Evolutionary conservation across 2,888 invertebrate genomes (phyloP), one percentile per base, ranked within the genome.

Genomic region (Dryococelus australis): DNA sequence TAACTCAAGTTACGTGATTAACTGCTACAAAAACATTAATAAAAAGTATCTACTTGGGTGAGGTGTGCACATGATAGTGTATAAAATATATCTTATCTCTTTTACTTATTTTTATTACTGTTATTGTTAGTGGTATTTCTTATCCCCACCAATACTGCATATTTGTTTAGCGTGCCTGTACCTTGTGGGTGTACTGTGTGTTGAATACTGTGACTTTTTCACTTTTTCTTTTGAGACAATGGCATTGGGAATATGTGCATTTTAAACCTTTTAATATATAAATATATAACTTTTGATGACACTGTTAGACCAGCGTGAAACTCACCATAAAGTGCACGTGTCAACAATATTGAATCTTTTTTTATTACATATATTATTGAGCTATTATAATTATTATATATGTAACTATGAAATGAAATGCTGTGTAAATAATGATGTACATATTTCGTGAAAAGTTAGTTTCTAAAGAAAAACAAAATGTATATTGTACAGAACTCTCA

Each of bases 401-500:
- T 88, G 86, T 88, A 88, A 87, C 85, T 88, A 87, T 88, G 87
- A 88, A 87, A 87, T 88, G 87, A 88, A 87, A 89, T 89, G 88
- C 84, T 87, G 86, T 89, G 89, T 89, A 89, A 88, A 89, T 89
- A 89, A 87, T 88, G 89, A 87, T 89, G 89, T 89, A 89, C 65
- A 88, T 88, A 88, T 85, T 88, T 88, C 86, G 88, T 88, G 86
- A 85, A 88, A 88, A 87, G 87, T 86, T 89, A 89, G 89, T 89
- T 89, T 89, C 87, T 89, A 88, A 89, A 89, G 85, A 88, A 87
- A 87, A 88, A 88, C 51, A 85, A 87, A 86, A 86, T 89, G 89
- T 89, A 89, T 89, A 89, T 89, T 89, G 89, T 89, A 89, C 89
- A 89, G 89, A 89, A 88, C 87, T 85, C 88, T 87, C 86, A 86